Base-by-base conservation (phyloP, 2,888 invertebrate genomes). In the Parnassius mnemosyne region DNA sequence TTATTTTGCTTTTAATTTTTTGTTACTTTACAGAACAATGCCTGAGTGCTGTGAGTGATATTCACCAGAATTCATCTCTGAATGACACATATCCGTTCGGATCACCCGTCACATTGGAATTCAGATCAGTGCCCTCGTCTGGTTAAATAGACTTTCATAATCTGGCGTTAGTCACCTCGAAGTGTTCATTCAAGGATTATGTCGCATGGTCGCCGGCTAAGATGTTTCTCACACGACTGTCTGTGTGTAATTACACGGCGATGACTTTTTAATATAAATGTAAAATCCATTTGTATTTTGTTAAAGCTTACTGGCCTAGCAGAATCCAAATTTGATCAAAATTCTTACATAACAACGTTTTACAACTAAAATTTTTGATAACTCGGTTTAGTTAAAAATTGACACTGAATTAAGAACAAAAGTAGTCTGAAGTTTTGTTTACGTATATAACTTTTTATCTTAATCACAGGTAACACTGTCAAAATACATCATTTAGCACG, bases 101-200 rank as follows among this genome's bases (percentile, higher is more conserved):
- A 47, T 51, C 51, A 54, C 52, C 57, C 65, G 65, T 66, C 63
- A 60, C 59, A 52, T 61, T 55, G 56, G 57, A 63, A 65, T 64
- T 63, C 65, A 65, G 65, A 64, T 64, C 65, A 62, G 60, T 64
- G 65, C 72, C 72, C 70, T 66, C 72, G 76, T 73, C 75, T 74
- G 63, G 66, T 66, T 75, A 71, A 76, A 71, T 69, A 70, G 71
- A 77, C 76, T 76, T 74, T 74, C 74, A 70, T 73, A 67, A 74
- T 70, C 70, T 71, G 68, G 66, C 65, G 72, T 82, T 81, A 84
- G 79, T 80, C 79, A 80, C 74, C 74, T 72, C 71, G 64, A 61
- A 71, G 68, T 71, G 74, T 70, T 74, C 78, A 79, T 78, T 81
- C 78, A 80, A 79, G 79, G 82, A 80, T 83, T 81, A 84, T 73